These are phyloP conservation scores for Dromius quadrimaculatus DNA, from an alignment of 2,888 invertebrate species.

Conservation along the genomic window DNA sequence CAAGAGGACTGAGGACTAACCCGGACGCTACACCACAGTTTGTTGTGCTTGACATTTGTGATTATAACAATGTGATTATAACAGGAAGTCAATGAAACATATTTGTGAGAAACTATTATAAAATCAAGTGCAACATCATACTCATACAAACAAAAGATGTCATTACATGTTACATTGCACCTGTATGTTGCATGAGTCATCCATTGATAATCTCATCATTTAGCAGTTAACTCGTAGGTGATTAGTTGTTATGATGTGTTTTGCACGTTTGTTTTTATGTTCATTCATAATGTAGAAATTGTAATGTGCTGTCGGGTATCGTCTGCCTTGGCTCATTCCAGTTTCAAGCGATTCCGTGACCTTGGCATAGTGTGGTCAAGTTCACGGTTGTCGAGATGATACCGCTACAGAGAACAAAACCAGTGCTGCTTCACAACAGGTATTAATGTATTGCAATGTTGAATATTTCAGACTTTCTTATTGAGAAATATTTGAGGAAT, in stretches of 20 bases:
- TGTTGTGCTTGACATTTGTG: too few species aligned
- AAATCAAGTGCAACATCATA: background rate
- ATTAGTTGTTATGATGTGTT: too few species aligned
- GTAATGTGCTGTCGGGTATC: background rate
- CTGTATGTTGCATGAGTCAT: background rate
- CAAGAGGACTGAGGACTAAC: too few species aligned
- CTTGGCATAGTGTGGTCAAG: conserved; percentile 15
- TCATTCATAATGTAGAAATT: background rate
- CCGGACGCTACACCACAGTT: too few species aligned
- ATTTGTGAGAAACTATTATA: too few species aligned
- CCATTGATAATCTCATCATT: background rate
- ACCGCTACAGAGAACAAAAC: conserved; percentile 11
- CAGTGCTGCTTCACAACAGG: background rate
- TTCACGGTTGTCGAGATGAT: conserved; percentile 21
- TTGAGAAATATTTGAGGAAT: background rate
- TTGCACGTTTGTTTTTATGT: conserved; percentile 6
- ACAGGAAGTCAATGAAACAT: too few species aligned
- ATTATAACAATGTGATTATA: too few species aligned
- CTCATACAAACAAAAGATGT: background rate
- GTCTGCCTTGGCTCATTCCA: conserved; percentile 14
- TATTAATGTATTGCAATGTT: background rate
- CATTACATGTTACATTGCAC: background rate
- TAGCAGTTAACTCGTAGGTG: too few species aligned
- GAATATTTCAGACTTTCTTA: too few species aligned
- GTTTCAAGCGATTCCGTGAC: background rate